phyloP scores from a whole-genome alignment of 2,888 invertebrate genomes.

The Callinectes sapidus region DNA sequence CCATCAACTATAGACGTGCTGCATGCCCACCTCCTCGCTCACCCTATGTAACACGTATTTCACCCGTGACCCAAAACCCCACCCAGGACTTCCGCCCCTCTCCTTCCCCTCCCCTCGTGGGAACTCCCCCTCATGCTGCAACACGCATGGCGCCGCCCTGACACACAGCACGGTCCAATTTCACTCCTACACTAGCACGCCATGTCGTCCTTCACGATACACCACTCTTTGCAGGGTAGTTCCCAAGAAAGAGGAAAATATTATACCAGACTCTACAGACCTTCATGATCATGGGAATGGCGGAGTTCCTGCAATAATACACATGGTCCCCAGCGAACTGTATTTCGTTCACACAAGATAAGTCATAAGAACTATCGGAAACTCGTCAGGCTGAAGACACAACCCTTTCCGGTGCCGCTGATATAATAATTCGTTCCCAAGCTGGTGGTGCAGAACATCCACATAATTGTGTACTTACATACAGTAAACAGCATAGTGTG shows the following conservation, averaged over 20 bases:
- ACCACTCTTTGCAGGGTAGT: background rate
- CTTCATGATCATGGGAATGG: background rate
- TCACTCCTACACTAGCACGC: slow-evolving; percentile 18
- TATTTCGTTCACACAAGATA: background rate
- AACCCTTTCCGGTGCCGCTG: background rate
- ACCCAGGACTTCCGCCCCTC: background rate
- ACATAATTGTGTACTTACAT: background rate
- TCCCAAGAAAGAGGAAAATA: background rate
- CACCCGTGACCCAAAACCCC: background rate
- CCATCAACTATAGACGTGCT: background rate
- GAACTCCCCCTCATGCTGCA: background rate
- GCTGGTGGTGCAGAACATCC: background rate
- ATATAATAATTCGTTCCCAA: background rate
- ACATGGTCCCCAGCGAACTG: background rate
- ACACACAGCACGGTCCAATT: background rate
- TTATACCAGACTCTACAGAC: background rate
- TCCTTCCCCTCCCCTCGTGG: background rate
- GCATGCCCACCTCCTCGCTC: background rate
- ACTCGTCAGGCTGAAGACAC: background rate
- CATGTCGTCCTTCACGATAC: background rate
- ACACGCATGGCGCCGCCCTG: background rate
- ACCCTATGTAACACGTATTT: background rate
- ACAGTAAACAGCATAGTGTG: background rate
- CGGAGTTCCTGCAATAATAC: background rate
- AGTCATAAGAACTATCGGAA: background rate